Percentiles rank a stretch among this genome's conserved stretches.
Conservation (phyloP, 2,888 invertebrate species). For the Podotricha telesiphe region DNA sequence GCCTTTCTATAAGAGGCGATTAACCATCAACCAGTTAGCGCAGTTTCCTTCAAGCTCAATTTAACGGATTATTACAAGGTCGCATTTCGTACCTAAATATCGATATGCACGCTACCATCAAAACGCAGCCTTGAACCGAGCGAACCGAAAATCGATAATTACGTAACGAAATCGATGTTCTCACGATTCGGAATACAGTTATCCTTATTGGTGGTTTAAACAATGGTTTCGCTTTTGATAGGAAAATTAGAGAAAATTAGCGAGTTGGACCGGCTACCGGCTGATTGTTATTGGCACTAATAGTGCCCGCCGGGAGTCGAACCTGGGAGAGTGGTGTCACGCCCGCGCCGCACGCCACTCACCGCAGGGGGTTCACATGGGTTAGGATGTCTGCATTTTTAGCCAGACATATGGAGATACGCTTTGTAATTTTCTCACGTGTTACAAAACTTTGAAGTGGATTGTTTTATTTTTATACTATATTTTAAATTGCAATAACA, state of each 20-base stretch:
- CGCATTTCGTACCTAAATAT: constrained; percentile 54
- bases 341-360: constrained; percentile 68
- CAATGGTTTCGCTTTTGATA: constrained; percentile 78
- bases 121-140: constrained; percentile 58
- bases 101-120: constrained; percentile 56
- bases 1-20: constrained; percentile 44
- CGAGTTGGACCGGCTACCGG: constrained; percentile 73
- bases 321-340: constrained; percentile 68
- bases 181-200: constrained; percentile 73
- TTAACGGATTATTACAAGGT: constrained; percentile 70
- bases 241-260: constrained; percentile 83
- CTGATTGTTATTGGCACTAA: constrained; percentile 80
- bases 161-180: constrained; percentile 69
- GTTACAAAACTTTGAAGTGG: background rate
- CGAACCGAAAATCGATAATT: constrained; percentile 63
- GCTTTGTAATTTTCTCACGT: constrained; percentile 16
- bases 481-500: background rate
- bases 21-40: constrained; percentile 38
- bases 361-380: constrained; percentile 62
- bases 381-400: constrained; percentile 44
- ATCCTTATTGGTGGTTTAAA: constrained; percentile 68
- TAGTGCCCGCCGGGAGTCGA: constrained; percentile 77
- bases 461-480: background rate
- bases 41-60: constrained; percentile 70
- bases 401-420: constrained; percentile 27